Evolutionary conservation across 2,888 invertebrate genomes (phyloP).

Genomic region (Philonicus albiceps): DNA sequence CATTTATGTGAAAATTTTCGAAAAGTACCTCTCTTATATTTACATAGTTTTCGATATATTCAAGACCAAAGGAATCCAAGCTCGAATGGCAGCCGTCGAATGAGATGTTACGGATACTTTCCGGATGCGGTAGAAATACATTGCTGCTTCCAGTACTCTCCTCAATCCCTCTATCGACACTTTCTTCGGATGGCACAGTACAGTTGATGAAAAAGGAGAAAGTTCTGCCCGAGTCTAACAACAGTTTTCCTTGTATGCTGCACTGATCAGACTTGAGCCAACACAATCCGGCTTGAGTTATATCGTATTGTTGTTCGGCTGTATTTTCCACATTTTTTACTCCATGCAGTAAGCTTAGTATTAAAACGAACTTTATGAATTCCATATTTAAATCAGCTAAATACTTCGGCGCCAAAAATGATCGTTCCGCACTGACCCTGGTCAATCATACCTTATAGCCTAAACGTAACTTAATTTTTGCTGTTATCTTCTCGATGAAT

Average conservation of each 20-base stretch:
- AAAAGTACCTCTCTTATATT: background rate
- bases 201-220: background rate
- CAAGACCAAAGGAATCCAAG: slow-evolving; percentile 3
- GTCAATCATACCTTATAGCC: background rate
- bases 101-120: background rate
- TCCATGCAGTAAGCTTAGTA: background rate
- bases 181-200: background rate
- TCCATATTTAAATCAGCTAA: background rate
- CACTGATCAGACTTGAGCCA: slow-evolving; percentile 12
- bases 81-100: slow-evolving; percentile 31
- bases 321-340: background rate
- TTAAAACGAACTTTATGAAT: background rate
- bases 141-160: background rate
- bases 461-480: background rate
- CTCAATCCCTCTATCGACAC: background rate
- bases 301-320: background rate
- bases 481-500: background rate
- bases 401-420: background rate
- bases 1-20: slow-evolving; percentile 27
- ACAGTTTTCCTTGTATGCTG: background rate
- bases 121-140: background rate
- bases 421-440: background rate
- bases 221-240: background rate
- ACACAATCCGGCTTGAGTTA: background rate
- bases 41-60: slow-evolving; percentile 18